Evolutionary conservation across 2,888 invertebrate genomes (phyloP).

Genomic region (Latrodectus hesperus): DNA sequence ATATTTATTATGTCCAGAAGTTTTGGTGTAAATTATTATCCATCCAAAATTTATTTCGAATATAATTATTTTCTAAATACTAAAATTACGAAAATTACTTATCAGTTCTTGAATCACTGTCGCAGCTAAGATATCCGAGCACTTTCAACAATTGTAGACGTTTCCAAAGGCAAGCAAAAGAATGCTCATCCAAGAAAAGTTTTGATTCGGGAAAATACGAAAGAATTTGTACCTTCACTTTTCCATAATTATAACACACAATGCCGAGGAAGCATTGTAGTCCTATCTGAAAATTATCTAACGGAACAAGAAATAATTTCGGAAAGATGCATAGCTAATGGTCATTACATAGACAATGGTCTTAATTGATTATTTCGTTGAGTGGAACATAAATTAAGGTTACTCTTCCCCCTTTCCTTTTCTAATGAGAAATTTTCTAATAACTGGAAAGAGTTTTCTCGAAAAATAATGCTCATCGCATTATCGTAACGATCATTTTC

Average conservation of each 20-base stretch:
- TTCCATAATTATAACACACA: constrained; percentile 65
- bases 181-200: not conserved
- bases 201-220: constrained; percentile 32
- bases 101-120: no score
- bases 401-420: not conserved
- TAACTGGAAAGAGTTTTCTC: constrained; percentile 43
- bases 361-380: constrained; percentile 67
- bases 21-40: no score
- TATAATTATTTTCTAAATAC: no score
- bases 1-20: no score
- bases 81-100: no score
- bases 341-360: constrained; percentile 56
- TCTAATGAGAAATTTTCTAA: constrained; percentile 63
- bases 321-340: constrained; percentile 22
- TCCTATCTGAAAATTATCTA: constrained; percentile 43
- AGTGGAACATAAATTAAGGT: constrained; percentile 53
- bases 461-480: constrained; percentile 44
- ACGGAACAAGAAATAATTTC: constrained; percentile 38
- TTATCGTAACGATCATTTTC: constrained; percentile 63
- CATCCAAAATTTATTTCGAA: no score
- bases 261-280: constrained; percentile 46
- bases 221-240: constrained; percentile 28
- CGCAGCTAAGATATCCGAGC: no score
- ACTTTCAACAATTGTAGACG: no score
- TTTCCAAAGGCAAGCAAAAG: no score